Percentiles rank a stretch among this genome's conserved stretches.
Conservation (phyloP, 2,888 invertebrate genomes). For the Lycophotia porphyrea region DNA sequence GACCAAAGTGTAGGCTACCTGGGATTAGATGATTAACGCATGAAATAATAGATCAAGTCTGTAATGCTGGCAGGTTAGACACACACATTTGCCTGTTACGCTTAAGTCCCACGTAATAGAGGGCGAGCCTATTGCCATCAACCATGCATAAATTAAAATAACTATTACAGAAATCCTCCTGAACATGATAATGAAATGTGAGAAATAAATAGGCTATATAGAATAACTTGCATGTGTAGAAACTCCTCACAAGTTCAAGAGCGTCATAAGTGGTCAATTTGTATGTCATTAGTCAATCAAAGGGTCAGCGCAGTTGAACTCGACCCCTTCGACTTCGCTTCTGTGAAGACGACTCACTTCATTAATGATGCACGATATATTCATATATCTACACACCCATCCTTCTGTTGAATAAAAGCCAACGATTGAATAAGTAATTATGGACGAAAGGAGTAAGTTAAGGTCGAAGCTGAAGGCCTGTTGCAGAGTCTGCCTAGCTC, state of each 20-base stretch:
- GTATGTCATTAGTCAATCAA: conserved; percentile 23
- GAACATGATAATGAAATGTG: not conserved
- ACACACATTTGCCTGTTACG: not conserved
- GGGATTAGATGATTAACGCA: not conserved
- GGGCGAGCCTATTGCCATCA: not conserved
- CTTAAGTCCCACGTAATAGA: not conserved
- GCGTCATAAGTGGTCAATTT: conserved; percentile 30
- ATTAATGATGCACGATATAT: conserved; percentile 5
- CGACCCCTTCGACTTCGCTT: conserved; percentile 1
- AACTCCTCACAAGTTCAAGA: conserved; percentile 17
- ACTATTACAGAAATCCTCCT: not conserved
- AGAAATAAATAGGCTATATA: not conserved
- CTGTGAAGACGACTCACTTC: not conserved
- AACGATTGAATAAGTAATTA: too few relatives aligned
- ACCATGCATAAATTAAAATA: not conserved
- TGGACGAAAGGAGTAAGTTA: too few relatives aligned
- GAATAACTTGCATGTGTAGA: not conserved
- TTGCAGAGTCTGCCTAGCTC: too few relatives aligned
- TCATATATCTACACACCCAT: not conserved
- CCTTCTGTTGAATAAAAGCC: not conserved
- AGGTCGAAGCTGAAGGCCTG: too few relatives aligned
- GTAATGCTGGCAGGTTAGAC: not conserved
- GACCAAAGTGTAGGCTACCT: not conserved
- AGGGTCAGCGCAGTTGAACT: conserved; percentile 34
- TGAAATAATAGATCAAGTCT: not conserved